Evolutionary conservation across 2,888 invertebrate genomes (phyloP).

Genomic region (Cryptocephalus moraei): DNA sequence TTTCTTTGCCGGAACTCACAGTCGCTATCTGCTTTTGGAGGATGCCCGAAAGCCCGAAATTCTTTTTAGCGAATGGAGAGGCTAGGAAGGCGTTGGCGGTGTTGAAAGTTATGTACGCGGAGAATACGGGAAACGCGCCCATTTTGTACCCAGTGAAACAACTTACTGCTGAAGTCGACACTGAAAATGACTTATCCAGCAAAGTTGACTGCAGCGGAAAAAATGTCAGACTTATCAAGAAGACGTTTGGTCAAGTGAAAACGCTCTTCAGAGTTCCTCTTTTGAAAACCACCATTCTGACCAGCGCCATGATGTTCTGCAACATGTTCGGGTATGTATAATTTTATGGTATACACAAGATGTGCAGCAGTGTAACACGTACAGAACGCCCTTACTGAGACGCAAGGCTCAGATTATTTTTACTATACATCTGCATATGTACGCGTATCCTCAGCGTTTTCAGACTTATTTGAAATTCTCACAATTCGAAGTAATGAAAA

Average conservation of each 20-base stretch:
- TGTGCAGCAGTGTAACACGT: too few relatives aligned
- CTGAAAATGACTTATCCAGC: neutral
- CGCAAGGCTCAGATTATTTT: too few relatives aligned
- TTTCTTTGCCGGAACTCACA: slow-evolving; percentile 53
- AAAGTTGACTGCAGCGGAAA: slow-evolving; percentile 4
- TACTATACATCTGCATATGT: too few relatives aligned
- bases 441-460: too few relatives aligned
- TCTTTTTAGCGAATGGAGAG: slow-evolving; percentile 51
- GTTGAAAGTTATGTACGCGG: slow-evolving; percentile 49
- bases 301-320: slow-evolving; percentile 52
- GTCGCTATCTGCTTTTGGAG: slow-evolving; percentile 44
- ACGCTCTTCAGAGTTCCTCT: slow-evolving; percentile 47
- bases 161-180: slow-evolving; percentile 10
- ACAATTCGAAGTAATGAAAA: too few relatives aligned
- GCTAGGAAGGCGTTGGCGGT: slow-evolving; percentile 49
- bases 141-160: slow-evolving; percentile 41
- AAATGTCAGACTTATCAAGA: slow-evolving; percentile 5
- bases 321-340: slow-evolving; percentile 58
- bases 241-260: slow-evolving; percentile 39
- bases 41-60: slow-evolving; percentile 75
- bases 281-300: slow-evolving; percentile 44
- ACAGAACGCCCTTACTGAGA: too few relatives aligned
- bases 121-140: slow-evolving; percentile 40
- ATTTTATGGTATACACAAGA: too few relatives aligned
- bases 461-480: too few relatives aligned